These are phyloP conservation scores for Lasioglossum malachurum DNA, from an alignment of 2,888 invertebrate genomes.

Conservation along the genomic window DNA sequence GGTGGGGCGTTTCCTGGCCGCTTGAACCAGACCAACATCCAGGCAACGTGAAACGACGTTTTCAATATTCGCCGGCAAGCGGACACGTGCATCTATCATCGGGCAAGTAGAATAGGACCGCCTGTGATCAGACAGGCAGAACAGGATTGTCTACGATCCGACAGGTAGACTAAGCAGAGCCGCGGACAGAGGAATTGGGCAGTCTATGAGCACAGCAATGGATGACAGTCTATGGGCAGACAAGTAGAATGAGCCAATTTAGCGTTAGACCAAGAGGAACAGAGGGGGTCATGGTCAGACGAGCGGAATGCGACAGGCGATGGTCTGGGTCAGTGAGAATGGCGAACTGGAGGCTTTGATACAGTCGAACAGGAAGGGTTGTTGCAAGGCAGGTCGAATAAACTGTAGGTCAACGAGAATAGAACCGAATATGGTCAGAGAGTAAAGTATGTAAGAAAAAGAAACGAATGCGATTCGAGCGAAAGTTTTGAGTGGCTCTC, in stretches of 20 bases:
- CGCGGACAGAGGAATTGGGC: not conserved
- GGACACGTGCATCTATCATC: not conserved
- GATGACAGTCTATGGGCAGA: not conserved
- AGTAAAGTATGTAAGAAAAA: not conserved
- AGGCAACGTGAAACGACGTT: constrained; percentile 71
- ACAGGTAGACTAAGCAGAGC: not conserved
- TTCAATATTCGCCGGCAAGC: constrained; percentile 68
- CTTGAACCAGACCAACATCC: constrained; percentile 67
- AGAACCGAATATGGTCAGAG: not conserved
- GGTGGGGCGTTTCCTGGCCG: constrained; percentile 32
- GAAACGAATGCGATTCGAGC: not conserved
- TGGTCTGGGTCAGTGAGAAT: not conserved
- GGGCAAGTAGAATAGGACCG: not conserved
- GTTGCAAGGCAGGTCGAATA: not conserved
- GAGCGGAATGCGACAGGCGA: not conserved
- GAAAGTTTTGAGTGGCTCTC: constrained; percentile 3
- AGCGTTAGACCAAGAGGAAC: not conserved
- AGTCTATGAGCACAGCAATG: not conserved
- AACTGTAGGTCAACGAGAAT: not conserved
- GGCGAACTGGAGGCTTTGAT: not conserved
- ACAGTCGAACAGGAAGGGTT: not conserved
- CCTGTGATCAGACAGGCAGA: not conserved
- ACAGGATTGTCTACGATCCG: not conserved
- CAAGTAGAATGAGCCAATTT: constrained; percentile 2
- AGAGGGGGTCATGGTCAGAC: not conserved